Evolutionary conservation across 2,113 vertebrate species (phyloP), one percentile per base, ranked within the genome.

Genomic region (Amazona guildingii): DNA sequence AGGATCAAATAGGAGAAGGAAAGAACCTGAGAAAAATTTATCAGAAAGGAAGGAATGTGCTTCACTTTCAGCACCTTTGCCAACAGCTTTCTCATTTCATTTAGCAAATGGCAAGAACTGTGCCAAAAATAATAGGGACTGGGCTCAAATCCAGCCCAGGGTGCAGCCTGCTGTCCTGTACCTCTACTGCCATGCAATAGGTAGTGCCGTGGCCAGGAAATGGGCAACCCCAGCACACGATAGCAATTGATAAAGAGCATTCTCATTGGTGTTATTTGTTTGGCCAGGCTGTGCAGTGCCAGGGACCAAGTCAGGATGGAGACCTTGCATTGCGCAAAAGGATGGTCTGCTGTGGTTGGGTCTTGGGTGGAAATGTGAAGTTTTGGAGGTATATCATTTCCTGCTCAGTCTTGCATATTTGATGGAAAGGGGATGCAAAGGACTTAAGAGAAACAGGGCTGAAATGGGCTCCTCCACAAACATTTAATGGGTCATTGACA

Each of bases 21-120:
- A 95, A 82, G 74, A 76, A 87, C 51, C 43, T 64, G 33, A 61
- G 44, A 64, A 54, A 51, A 69, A 44, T 17, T 31, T 80, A 17
- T 83, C 79, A n/a, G n/a, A 12, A 4, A 4, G 54, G 67, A 88
- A 83, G 37, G 63, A 74, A 63, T 74, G 44, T 29, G 28, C 48
- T 49, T 73, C 39, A 18, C 29, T 95, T 90, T 92, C 83, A 83
- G 41, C 83, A 88, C 63, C 75, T 90, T 86, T 4, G 1, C 44
- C 79, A 93, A 54, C 79, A 90, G 85, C 83, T 49, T 90, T 88
- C 54, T 63, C 59, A 17, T 83, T 80, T 92, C n/a, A 16, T 51
- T 70, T 62, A 66, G 63, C 33, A 74, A 88, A 83, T 15, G 23
- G 28, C 33, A 68, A 85, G 52, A 48, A 13, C 8, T 0, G 0